A percentile compares a stretch with the other conserved stretches of the same genome.
Conservation (phyloP, 2,888 invertebrate genomes). For the Ectemnius continuus region DNA sequence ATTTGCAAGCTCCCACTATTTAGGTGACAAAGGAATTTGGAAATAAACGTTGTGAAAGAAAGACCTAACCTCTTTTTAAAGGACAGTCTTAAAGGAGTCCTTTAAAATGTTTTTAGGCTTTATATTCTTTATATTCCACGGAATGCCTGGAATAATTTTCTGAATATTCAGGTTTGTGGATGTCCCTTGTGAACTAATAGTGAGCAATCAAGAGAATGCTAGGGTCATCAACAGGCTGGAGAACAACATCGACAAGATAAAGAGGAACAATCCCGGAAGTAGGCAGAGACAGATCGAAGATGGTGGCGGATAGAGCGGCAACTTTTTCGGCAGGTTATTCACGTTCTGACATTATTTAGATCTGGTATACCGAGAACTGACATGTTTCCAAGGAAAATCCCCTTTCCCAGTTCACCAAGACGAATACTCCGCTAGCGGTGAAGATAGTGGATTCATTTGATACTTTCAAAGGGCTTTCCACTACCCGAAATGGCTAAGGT, state of each 20-base stretch:
- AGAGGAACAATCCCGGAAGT: constrained; percentile 14
- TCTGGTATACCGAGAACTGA: constrained; percentile 54
- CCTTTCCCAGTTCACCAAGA: constrained; percentile 51
- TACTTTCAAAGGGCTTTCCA: constrained; percentile 19
- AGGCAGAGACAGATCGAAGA: constrained; percentile 38
- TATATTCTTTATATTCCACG: too few relatives aligned
- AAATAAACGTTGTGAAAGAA: too few relatives aligned
- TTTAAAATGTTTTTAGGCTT: too few relatives aligned
- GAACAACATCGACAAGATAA: constrained; percentile 5
- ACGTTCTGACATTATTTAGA: constrained; percentile 62
- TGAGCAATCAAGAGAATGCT: constrained; percentile 15
- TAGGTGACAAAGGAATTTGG: background rate
- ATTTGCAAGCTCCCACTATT: constrained; percentile 46
- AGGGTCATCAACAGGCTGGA: constrained; percentile 30
- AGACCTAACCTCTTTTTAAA: too few relatives aligned
- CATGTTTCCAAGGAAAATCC: constrained; percentile 53
- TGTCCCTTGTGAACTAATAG: background rate
- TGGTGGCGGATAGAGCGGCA: constrained; percentile 39
- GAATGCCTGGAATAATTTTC: too few relatives aligned
- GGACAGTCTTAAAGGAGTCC: too few relatives aligned
- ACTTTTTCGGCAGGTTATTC: constrained; percentile 58
- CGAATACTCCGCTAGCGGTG: constrained; percentile 39
- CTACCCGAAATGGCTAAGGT: too few relatives aligned
- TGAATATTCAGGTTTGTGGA: too few relatives aligned
- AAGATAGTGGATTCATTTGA: constrained; percentile 50